Conservation (phyloP, 2,797 vertebrate species). For the Rhabdomys pumilio region DNA sequence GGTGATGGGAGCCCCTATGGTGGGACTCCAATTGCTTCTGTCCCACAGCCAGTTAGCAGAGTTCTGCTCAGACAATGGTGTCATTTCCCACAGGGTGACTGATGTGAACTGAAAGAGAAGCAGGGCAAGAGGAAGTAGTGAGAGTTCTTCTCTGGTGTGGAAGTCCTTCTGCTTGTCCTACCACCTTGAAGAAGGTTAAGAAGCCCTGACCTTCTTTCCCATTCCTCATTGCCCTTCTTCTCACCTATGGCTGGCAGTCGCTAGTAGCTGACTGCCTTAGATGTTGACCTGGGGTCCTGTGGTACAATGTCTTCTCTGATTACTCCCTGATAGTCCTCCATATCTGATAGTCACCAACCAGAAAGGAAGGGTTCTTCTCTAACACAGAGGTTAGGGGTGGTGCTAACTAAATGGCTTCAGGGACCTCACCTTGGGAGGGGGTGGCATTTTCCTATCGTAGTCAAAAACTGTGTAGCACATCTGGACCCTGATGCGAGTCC, state of each 20-base stretch:
- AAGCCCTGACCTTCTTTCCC: background rate
- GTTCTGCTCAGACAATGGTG: background rate
- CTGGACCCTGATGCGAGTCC: background rate
- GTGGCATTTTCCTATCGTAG: background rate
- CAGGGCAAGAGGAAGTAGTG: background rate
- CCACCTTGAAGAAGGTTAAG: background rate
- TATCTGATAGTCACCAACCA: background rate
- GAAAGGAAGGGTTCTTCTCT: conserved; percentile 12
- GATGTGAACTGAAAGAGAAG: background rate
- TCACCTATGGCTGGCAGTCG: background rate
- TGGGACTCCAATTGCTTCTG: background rate
- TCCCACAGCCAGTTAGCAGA: rapidly evolving
- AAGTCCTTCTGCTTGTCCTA: background rate
- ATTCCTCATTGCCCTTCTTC: background rate
- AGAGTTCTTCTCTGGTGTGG: background rate
- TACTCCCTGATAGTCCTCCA: background rate
- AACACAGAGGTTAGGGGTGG: too few species aligned
- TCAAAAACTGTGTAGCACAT: background rate
- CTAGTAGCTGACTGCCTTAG: background rate
- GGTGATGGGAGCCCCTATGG: too few species aligned
- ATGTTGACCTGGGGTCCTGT: rapidly evolving
- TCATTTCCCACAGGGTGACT: background rate
- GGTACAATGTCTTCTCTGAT: background rate
- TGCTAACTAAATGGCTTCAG: background rate
- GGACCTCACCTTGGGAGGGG: background rate